phyloP scores from a whole-genome alignment of 64 coral and sea anemone species.

The Actinia tenebrosa region DNA sequence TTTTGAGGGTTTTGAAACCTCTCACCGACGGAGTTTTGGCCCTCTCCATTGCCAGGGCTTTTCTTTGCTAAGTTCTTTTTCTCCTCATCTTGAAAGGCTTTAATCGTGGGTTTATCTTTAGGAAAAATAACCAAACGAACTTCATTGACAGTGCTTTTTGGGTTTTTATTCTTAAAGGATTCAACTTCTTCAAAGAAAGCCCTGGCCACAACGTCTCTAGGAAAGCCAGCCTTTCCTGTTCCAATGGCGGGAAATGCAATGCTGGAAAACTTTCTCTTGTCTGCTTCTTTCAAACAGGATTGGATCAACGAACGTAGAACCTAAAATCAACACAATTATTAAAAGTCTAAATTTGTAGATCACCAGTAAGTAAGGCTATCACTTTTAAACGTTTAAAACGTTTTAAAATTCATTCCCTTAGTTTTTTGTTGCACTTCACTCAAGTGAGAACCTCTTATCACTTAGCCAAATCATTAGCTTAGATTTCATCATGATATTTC shows the following conservation, averaged over 20 bases:
- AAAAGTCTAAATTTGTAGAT: too few species aligned
- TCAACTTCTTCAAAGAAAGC: slow-evolving; percentile 54
- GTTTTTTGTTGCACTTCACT: too few species aligned
- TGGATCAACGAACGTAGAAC: not conserved
- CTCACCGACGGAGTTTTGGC: too few species aligned
- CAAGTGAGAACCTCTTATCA: too few species aligned
- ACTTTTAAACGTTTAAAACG: too few species aligned
- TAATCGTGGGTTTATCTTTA: slow-evolving; percentile 50
- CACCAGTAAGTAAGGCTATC: too few species aligned
- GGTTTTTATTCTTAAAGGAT: slow-evolving; percentile 24
- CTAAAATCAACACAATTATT: not conserved
- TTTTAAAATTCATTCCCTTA: too few species aligned
- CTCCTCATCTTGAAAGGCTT: slow-evolving; percentile 55
- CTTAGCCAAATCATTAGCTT: too few species aligned
- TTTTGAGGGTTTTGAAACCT: too few species aligned
- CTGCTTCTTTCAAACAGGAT: slow-evolving; percentile 43
- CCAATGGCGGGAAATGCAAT: slow-evolving; percentile 70
- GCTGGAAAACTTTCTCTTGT: slow-evolving; percentile 9
- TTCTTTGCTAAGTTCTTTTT: not conserved
- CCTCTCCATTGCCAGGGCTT: not conserved
- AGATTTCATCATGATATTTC: too few species aligned
- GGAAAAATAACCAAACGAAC: slow-evolving; percentile 45
- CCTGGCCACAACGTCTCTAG: slow-evolving; percentile 46
- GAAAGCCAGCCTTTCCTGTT: slow-evolving; percentile 50
- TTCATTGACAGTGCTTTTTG: slow-evolving; percentile 9